These are phyloP conservation scores for Hemitrygon akajei DNA, from an alignment of 2,797 vertebrate species.

Conservation along the genomic window DNA sequence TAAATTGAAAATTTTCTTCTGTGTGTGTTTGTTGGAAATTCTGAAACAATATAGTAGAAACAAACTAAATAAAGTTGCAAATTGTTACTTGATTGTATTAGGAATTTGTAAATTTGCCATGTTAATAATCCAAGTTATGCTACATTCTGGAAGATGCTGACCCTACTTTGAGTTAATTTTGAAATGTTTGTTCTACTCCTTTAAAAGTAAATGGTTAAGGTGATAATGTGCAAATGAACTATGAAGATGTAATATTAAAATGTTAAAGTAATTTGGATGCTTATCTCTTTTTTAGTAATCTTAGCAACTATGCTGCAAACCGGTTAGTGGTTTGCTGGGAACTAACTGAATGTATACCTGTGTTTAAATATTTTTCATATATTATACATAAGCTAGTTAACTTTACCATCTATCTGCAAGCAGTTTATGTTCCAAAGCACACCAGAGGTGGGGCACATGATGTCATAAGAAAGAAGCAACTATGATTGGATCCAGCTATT, in stretches of 20 bases:
- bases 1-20: background rate
- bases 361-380: background rate
- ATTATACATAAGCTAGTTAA: background rate
- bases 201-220: background rate
- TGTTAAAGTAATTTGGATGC: too few species aligned
- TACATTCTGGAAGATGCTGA: background rate
- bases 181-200: background rate
- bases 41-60: background rate
- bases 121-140: background rate
- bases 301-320: background rate
- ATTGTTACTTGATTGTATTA: background rate
- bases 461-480: slow-evolving; percentile 27
- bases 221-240: background rate
- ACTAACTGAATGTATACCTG: background rate
- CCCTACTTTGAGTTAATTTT: background rate
- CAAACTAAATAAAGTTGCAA: background rate
- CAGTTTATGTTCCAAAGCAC: background rate
- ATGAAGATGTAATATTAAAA: background rate
- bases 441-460: background rate
- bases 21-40: background rate
- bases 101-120: background rate
- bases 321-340: background rate
- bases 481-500: slow-evolving; percentile 27
- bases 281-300: background rate
- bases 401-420: background rate